Conservation (phyloP, 2,797 vertebrate genomes). For the Halcyon badia region DNA sequence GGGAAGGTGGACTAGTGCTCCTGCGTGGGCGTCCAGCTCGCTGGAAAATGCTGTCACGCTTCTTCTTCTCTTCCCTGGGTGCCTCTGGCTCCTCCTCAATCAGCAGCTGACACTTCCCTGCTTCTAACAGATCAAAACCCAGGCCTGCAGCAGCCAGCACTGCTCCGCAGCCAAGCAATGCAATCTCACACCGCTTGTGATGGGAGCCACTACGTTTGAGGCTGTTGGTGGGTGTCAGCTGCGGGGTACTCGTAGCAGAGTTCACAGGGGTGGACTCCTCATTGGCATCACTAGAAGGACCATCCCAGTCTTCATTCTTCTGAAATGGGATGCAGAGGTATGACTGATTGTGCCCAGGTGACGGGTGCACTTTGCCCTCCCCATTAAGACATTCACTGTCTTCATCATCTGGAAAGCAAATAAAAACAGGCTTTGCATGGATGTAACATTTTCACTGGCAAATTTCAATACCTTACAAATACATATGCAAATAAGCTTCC, state of each 20-base stretch:
- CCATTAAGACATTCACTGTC: conserved; percentile 86
- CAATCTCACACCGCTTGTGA: conserved; percentile 89
- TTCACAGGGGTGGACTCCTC: conserved; percentile 84
- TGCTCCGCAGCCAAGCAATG: conserved; percentile 92
- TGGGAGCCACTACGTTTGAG: conserved; percentile 86
- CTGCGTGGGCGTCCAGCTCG: conserved; percentile 86
- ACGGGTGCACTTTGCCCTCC: conserved; percentile 77
- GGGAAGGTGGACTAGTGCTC: conserved; percentile 90
- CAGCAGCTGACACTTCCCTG: conserved; percentile 81
- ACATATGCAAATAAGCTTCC: neutral
- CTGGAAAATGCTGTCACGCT: conserved; percentile 94
- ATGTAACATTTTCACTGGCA: neutral
- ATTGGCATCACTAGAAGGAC: conserved; percentile 81
- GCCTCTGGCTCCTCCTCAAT: conserved; percentile 81
- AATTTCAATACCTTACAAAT: neutral
- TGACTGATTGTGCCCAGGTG: conserved; percentile 87
- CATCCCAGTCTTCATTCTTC: conserved; percentile 86
- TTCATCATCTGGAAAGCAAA: conserved; percentile 89
- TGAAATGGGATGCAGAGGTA: conserved; percentile 97
- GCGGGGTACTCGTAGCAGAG: conserved; percentile 86
- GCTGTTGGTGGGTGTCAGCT: conserved; percentile 88
- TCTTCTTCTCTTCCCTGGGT: conserved; percentile 88
- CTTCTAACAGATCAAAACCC: conserved; percentile 89
- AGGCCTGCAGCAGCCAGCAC: conserved; percentile 92
- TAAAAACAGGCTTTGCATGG: neutral